A percentile compares a stretch with the other conserved stretches of the same genome.
phyloP scores from a whole-genome alignment of 2,888 invertebrate genomes.

The Conomelus anceps region DNA sequence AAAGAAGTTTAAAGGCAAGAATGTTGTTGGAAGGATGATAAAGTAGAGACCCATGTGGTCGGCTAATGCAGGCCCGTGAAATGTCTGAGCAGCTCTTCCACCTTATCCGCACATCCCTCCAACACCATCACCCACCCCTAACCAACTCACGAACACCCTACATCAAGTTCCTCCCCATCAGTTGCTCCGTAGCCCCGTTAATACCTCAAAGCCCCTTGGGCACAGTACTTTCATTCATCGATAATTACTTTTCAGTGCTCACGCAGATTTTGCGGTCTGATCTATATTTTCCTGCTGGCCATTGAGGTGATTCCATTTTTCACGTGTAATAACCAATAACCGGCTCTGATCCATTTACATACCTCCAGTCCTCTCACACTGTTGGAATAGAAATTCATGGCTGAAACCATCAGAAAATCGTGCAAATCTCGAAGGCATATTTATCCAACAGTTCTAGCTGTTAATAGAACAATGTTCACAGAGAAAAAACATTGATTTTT shows the following conservation, averaged over 20 bases:
- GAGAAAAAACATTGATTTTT: no score
- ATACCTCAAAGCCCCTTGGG: not conserved
- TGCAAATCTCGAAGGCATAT: not conserved
- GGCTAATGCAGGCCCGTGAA: not conserved
- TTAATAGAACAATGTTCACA: no score
- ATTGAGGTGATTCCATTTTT: not conserved
- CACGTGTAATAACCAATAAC: not conserved
- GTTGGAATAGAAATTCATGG: not conserved
- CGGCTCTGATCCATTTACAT: not conserved
- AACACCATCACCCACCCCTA: not conserved
- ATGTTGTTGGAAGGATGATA: not conserved
- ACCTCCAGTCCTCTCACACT: not conserved
- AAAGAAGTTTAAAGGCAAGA: not conserved
- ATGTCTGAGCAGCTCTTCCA: not conserved
- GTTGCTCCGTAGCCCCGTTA: not conserved
- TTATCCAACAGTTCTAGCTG: not conserved
- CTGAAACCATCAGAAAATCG: not conserved
- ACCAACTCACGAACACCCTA: not conserved
- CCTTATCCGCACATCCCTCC: not conserved
- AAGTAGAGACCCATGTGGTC: not conserved
- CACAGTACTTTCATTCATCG: not conserved
- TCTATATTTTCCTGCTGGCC: not conserved
- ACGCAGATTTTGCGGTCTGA: not conserved
- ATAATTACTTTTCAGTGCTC: not conserved
- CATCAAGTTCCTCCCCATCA: not conserved